Evolutionary conservation across 2,113 vertebrate species (phyloP), one percentile per base, ranked within the genome.

Genomic region (Syngnathus floridae): DNA sequence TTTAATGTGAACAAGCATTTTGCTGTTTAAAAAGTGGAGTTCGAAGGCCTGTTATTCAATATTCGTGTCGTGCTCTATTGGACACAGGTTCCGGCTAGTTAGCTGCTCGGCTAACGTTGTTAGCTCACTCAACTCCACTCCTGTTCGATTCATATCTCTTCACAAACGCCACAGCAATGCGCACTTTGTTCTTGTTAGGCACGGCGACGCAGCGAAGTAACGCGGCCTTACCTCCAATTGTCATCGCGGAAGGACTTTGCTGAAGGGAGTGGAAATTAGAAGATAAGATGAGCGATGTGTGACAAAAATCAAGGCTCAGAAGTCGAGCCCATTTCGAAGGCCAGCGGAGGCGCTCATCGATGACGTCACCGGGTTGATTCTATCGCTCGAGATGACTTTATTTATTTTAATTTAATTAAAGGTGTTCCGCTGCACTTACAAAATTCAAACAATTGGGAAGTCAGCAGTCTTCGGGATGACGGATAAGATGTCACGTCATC

Each of bases 281-380:
- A 74, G 69, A 81, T 73, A 70, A 70, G 65, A 55, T 65, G 80
- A 74, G 73, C 73, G 73, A 82, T 77, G 70, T 68, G 46, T 61
- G 77, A 72, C 70, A 81, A 64, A 85, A 90, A 87, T 86, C 86
- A 79, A 83, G 85, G 86, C 82, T 87, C 73, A 75, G 78, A 76
- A 90, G 79, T 82, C 79, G 78, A 89, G 79, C 88, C 88, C 91
- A 90, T 88, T 74, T 84, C 76, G 78, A 86, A 92, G 88, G 90
- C 89, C 90, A 88, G 82, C 80, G 79, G 80, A 79, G 89, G 90
- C 91, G 90, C 91, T 76, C 71, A 60, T 36, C 64, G 67, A 90
- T 92, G 90, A 91, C 89, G 89, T 90, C 89, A 86, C 54, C 0
- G 0, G 7, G 37, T 69, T 78, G 8, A 75, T 69, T 80, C 73